Evolutionary conservation across 2,888 invertebrate species (phyloP).

Genomic region (Galeruca laticollis): DNA sequence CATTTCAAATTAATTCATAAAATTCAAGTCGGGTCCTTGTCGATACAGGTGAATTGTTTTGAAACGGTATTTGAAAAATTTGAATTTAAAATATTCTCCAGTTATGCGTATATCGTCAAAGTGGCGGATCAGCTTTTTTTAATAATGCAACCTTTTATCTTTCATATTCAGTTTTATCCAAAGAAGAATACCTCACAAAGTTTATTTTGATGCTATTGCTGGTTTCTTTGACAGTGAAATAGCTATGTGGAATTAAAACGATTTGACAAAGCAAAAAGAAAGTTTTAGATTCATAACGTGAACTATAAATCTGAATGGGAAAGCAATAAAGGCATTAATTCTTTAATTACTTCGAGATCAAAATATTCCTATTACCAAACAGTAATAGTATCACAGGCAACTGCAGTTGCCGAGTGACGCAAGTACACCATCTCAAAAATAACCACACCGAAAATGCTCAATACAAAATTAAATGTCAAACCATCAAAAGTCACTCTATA

Average conservation of each 20-base stretch:
- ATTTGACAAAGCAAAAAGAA: not conserved
- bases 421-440: too few species aligned
- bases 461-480: too few species aligned
- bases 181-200: constrained; percentile 2
- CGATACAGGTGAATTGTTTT: constrained; percentile 39
- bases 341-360: too few species aligned
- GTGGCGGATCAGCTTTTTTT: constrained; percentile 41
- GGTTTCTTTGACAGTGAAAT: constrained; percentile 4
- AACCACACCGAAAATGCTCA: too few species aligned
- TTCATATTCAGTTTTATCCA: constrained; percentile 16
- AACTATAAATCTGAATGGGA: too few species aligned
- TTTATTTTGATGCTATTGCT: constrained; percentile 9
- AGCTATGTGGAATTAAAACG: not conserved
- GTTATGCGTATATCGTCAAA: constrained; percentile 42
- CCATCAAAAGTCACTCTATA: too few species aligned
- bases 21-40: not conserved
- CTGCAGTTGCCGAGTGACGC: too few species aligned
- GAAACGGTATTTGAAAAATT: constrained; percentile 41
- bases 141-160: constrained; percentile 39
- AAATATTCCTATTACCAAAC: too few species aligned
- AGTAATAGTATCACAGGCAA: too few species aligned
- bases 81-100: constrained; percentile 44
- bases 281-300: not conserved
- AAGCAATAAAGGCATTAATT: too few species aligned
- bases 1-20: not conserved